A percentile compares a stretch with the other conserved stretches of the same genome.
Evolutionary conservation across 2,113 vertebrate species (phyloP).

Genomic region (Tetrao urogallus): DNA sequence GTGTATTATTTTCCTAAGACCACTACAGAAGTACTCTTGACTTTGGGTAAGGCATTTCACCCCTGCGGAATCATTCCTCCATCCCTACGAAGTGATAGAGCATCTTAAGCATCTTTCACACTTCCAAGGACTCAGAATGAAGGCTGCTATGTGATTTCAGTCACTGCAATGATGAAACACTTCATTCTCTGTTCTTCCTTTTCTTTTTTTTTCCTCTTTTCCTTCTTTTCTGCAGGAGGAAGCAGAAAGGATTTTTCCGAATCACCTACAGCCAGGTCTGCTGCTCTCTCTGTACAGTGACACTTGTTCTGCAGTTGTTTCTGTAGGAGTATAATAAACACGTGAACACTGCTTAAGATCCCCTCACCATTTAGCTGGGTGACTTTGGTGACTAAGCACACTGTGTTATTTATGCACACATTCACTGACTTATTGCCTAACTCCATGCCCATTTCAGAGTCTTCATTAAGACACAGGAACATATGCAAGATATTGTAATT

Average conservation of each 20-base stretch:
- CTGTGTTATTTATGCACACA: not conserved
- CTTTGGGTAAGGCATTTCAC: not conserved
- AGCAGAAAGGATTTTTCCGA: not conserved
- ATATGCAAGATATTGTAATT: not conserved
- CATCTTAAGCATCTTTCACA: not conserved
- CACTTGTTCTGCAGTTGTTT: too few relatives aligned
- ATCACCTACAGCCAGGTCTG: not conserved
- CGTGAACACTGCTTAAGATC: not conserved
- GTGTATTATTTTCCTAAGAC: not conserved
- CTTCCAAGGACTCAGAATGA: not conserved
- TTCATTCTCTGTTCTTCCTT: not conserved
- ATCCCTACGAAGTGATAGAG: not conserved
- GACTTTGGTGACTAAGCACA: not conserved
- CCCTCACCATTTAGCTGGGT: not conserved
- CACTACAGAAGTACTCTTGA: not conserved
- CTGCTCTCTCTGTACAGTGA: not conserved
- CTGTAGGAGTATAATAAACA: too few relatives aligned
- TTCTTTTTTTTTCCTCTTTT: not conserved
- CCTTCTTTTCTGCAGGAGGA: not conserved
- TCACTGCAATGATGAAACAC: not conserved
- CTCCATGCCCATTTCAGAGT: not conserved
- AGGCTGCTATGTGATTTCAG: not conserved
- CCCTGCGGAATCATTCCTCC: not conserved
- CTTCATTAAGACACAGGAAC: not conserved
- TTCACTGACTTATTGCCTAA: not conserved